Evolutionary conservation across 2,113 vertebrate species (phyloP), one percentile per base, ranked within the genome.

Genomic region (Etia nguti): DNA sequence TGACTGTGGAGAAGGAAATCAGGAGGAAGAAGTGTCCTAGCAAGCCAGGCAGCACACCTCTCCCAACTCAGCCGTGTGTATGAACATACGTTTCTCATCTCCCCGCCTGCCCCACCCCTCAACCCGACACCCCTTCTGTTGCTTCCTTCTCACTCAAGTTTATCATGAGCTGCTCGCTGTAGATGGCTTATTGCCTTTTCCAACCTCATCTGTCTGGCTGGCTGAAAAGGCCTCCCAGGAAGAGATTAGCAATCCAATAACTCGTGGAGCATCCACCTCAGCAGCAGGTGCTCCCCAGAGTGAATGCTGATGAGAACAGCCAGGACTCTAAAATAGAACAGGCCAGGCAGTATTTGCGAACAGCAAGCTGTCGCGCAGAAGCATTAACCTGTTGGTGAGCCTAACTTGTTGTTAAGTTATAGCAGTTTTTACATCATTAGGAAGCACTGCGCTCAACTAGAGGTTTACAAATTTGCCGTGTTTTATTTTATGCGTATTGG

Each of bases 181-280:
- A 84, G 91, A 93, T 86, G 92, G 75, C 93, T 93, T 95, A 96
- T 95, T 96, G 93, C 93, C 92, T 94, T 80, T 91, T 88, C 87
- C 87, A 80, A 84, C 90, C 92, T 90, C 91, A 73, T 92, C 94
- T 88, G 93, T 88, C 89, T 54, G 86, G 52, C 70, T 5, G 86
- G 90, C 88, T 93, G 93, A 93, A 93, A 94, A 92, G 94, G 92
- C 94, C 95, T 95, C 94, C 93, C 93, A 94, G 94, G 93, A 93
- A 93, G 94, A 95, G 95, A 95, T 96, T 95, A 96, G 92, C 90
- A 83, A 93, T 94, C 93, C 95, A 96, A 95, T 95, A 96, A 95
- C 56, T 89, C 4, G 60, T 79, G 88, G 83, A 91, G 94, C 92
- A 86, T 94, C 92, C 90, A 88, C 92, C 88, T 88, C 91, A 85